phyloP scores from a whole-genome alignment of 1,140 invertebrate species.

The Bradynema listronoti region DNA sequence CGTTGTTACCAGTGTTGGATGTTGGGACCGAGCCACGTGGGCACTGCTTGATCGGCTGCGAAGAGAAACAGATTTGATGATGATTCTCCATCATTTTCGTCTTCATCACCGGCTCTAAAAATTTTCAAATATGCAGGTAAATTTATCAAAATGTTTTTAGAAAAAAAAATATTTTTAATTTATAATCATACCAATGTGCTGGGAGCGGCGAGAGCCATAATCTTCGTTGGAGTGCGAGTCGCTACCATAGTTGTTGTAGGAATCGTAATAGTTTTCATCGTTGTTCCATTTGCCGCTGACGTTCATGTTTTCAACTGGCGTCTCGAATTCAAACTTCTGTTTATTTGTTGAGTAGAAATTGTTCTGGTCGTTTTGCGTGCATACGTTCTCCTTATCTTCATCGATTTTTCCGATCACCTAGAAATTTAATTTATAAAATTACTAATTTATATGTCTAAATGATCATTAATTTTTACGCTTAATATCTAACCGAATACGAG shows the following conservation, averaged over 20 bases:
- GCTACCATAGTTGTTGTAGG: not conserved
- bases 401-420: not conserved
- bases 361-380: not conserved
- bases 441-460: not conserved
- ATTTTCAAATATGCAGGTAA: not conserved
- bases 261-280: constrained; percentile 15
- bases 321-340: not conserved
- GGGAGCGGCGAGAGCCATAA: not conserved
- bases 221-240: constrained; percentile 3
- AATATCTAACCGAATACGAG: constrained; percentile 1
- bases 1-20: too few species aligned
- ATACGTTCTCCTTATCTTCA: not conserved
- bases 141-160: not conserved
- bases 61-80: constrained; percentile 45
- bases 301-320: not conserved
- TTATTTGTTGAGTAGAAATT: not conserved
- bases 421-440: not conserved
- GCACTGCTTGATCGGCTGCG: constrained; percentile 25
- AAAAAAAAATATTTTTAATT: too few species aligned
- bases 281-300: constrained; percentile 9
- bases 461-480: not conserved
- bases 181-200: not conserved
- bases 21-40: too few species aligned
- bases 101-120: constrained; percentile 12
- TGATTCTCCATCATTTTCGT: constrained; percentile 21